A percentile compares a stretch with the other conserved stretches of the same genome.
Evolutionary conservation across 1,140 invertebrate genomes (phyloP).

Genomic region (Goniozus legneri): DNA sequence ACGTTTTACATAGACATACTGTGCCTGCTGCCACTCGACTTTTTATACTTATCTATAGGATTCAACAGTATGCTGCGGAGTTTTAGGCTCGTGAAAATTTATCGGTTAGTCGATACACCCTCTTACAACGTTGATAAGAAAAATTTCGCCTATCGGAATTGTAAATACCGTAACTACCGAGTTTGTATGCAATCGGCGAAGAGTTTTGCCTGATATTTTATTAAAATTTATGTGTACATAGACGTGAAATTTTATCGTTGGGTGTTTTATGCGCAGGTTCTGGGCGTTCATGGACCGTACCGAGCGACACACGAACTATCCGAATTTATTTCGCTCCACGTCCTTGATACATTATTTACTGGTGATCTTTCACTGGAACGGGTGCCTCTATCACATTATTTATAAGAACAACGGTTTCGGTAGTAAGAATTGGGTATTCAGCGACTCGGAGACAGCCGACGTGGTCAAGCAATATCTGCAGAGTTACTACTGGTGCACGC

Average conservation of each 20-base stretch:
- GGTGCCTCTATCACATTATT: slow-evolving; percentile 95
- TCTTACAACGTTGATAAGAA: neutral
- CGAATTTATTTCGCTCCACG: slow-evolving; percentile 92
- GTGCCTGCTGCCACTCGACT: slow-evolving; percentile 94
- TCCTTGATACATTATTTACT: slow-evolving; percentile 94
- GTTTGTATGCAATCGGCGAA: no score
- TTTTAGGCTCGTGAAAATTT: slow-evolving; percentile 97
- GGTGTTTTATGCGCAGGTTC: slow-evolving; percentile 57
- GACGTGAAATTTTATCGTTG: neutral
- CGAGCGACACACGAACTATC: slow-evolving; percentile 97
- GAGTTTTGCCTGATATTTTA: neutral
- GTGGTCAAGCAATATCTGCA: slow-evolving; percentile 93
- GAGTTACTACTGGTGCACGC: slow-evolving; percentile 97
- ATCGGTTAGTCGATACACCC: slow-evolving; percentile 59
- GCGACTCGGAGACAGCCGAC: slow-evolving; percentile 76
- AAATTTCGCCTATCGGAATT: neutral
- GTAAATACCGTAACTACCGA: neutral
- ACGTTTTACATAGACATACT: slow-evolving; percentile 98
- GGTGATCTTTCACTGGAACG: slow-evolving; percentile 99
- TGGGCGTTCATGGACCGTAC: slow-evolving; percentile 98
- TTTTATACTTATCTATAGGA: slow-evolving; percentile 95
- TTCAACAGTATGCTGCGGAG: slow-evolving; percentile 96
- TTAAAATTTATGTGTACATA: neutral
- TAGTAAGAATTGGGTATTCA: slow-evolving; percentile 86
- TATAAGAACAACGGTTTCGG: slow-evolving; percentile 92